phyloP scores from a whole-genome alignment of 2,797 vertebrate genomes.

The Melopsittacus undulatus region DNA sequence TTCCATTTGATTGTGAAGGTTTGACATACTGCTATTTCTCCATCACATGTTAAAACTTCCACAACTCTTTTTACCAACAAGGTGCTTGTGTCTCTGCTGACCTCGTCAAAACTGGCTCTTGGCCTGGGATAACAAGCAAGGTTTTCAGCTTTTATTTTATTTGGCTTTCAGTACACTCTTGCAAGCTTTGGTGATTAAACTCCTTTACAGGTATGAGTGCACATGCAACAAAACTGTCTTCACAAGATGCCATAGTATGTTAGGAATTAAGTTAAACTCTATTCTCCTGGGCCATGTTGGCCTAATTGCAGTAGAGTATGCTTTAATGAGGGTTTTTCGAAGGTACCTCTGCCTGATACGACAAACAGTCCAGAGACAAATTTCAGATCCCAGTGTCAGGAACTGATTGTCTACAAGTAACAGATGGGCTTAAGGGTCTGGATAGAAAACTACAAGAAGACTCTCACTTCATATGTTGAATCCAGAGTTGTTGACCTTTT shows the following conservation, averaged over 20 bases:
- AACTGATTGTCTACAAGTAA: conserved; percentile 30
- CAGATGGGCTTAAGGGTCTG: background rate
- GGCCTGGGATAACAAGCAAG: background rate
- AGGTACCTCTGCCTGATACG: conserved; percentile 5
- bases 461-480: background rate
- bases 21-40: background rate
- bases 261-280: conserved; percentile 34
- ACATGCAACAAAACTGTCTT: background rate
- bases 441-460: background rate
- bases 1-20: background rate
- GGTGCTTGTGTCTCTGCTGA: background rate
- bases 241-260: background rate
- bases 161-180: background rate
- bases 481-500: background rate
- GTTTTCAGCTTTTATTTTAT: background rate
- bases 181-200: background rate
- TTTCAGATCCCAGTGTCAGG: conserved; percentile 16
- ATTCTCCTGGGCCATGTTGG: background rate
- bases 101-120: background rate
- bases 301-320: conserved; percentile 17
- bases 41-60: background rate
- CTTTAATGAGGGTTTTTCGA: conserved; percentile 34
- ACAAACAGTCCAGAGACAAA: conserved; percentile 10
- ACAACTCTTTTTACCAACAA: background rate
- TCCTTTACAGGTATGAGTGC: background rate